phyloP scores from a whole-genome alignment of 2,888 invertebrate genomes.

The Ornithoptera alexandrae region DNA sequence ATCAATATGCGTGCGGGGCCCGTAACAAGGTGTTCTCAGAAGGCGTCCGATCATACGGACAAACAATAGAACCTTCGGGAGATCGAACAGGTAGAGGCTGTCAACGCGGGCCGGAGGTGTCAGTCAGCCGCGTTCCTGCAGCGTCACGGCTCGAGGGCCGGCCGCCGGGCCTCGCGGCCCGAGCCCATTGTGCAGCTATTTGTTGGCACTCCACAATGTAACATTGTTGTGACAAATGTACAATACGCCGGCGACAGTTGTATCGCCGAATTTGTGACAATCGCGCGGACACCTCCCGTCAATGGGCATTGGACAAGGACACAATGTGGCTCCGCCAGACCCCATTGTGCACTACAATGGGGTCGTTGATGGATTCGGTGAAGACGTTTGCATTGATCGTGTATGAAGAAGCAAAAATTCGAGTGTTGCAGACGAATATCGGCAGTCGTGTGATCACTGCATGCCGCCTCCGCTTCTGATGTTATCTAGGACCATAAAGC shows the following conservation, averaged over 20 bases:
- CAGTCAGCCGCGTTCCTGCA: neutral
- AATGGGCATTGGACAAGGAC: neutral
- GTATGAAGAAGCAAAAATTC: too few species aligned
- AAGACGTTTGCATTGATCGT: too few species aligned
- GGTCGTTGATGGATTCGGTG: too few species aligned
- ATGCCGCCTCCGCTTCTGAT: too few species aligned
- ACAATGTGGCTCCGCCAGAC: neutral
- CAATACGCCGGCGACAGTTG: slow-evolving; percentile 4
- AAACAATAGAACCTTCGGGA: slow-evolving; percentile 13
- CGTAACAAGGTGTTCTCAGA: slow-evolving; percentile 14
- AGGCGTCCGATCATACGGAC: slow-evolving; percentile 17
- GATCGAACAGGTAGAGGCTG: slow-evolving; percentile 19
- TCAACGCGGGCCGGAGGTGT: too few species aligned
- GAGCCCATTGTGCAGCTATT: slow-evolving; percentile 4
- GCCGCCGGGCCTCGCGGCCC: neutral
- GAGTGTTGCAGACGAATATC: too few species aligned
- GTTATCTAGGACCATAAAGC: too few species aligned
- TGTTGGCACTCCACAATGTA: slow-evolving; percentile 10
- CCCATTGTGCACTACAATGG: too few species aligned
- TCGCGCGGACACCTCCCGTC: neutral
- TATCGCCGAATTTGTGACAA: neutral
- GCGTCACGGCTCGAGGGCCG: neutral
- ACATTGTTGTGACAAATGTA: slow-evolving; percentile 25
- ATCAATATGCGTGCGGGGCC: neutral
- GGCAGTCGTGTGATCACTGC: too few species aligned